Conservation (phyloP, 2,113 vertebrate species). For the Columba livia region DNA sequence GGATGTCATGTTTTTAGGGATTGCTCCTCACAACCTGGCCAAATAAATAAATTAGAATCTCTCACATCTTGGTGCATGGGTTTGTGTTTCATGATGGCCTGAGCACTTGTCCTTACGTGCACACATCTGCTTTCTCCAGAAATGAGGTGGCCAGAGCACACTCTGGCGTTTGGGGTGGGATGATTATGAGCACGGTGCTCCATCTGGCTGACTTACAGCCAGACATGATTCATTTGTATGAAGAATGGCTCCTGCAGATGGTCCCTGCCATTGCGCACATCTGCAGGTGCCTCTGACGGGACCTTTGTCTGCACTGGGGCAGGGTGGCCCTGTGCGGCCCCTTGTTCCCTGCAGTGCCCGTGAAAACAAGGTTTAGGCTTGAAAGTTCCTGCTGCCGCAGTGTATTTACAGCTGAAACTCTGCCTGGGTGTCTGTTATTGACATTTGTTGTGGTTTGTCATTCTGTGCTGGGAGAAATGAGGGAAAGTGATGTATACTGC, state of each 20-base stretch:
- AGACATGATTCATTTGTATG: not conserved
- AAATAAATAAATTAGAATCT: not conserved
- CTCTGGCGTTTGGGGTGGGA: not conserved
- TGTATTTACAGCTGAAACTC: not conserved
- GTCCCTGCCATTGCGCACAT: not conserved
- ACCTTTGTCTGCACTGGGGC: not conserved
- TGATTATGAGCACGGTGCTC: not conserved
- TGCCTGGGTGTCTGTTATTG: not conserved
- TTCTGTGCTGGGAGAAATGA: not conserved
- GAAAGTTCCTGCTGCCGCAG: not conserved
- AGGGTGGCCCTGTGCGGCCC: not conserved
- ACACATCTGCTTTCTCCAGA: not conserved
- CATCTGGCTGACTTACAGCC: not conserved
- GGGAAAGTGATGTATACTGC: not conserved
- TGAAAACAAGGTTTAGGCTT: not conserved
- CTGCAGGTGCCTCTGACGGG: not conserved
- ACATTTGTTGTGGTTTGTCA: not conserved
- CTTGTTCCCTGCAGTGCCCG: rapidly evolving
- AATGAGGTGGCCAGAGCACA: not conserved
- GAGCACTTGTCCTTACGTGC: not conserved
- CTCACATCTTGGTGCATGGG: not conserved
- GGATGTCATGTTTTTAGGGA: not conserved
- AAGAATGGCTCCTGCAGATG: not conserved
- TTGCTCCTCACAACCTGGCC: not conserved
- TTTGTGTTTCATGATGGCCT: not conserved